phyloP scores from a whole-genome alignment of 2,113 vertebrate genomes.

The Lagenorhynchus albirostris region DNA sequence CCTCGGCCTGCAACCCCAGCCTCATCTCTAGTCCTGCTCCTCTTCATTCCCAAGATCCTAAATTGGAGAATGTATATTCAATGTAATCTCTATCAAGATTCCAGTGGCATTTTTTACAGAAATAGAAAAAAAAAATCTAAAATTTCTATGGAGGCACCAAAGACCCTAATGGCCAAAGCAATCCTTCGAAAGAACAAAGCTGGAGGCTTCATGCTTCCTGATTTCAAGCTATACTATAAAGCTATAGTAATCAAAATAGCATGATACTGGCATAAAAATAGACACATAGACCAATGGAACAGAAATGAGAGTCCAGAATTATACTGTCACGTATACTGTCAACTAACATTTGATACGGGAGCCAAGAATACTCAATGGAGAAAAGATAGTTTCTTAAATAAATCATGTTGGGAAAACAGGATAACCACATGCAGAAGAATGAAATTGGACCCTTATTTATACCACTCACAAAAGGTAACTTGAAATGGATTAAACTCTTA shows the following conservation, averaged over 20 bases:
- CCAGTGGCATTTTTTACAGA: background rate
- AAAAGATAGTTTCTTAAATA: background rate
- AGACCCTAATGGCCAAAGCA: background rate
- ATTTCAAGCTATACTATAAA: background rate
- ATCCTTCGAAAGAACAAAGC: background rate
- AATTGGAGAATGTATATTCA: too few relatives aligned
- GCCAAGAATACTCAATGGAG: background rate
- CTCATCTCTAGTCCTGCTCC: background rate
- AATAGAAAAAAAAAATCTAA: background rate
- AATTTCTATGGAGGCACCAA: background rate
- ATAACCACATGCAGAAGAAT: background rate
- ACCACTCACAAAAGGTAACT: background rate
- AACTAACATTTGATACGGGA: background rate
- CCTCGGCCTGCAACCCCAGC: rapidly evolving
- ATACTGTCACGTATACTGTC: background rate
- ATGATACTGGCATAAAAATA: background rate
- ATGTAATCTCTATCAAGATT: background rate
- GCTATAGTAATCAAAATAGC: background rate
- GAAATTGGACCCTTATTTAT: background rate
- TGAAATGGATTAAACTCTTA: background rate
- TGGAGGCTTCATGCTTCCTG: background rate
- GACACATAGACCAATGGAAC: background rate
- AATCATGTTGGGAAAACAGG: background rate
- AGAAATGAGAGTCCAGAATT: background rate
- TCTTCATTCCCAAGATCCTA: background rate